Evolutionary conservation across 2,888 invertebrate species (phyloP), one percentile per base, ranked within the genome.

Genomic region (Hydraecia micacea): DNA sequence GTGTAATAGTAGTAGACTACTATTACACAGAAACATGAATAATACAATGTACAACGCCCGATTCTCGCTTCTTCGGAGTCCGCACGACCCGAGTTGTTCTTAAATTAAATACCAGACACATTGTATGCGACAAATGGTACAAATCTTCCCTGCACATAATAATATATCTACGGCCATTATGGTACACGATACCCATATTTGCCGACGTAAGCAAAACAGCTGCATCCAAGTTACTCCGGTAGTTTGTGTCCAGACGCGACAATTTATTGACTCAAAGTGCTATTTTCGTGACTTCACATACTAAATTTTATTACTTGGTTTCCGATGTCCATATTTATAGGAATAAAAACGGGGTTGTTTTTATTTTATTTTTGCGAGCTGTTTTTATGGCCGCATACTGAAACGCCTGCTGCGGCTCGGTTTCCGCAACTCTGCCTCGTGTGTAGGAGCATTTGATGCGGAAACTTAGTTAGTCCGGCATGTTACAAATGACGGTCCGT

Each of bases 401-500:
- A 77, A 77, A 85, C 79, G 88, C 79, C 86, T 88, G 78, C 76
- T 88, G 89, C 52, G 79, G 80, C 81, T 66, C 75, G 81, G 69
- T 80, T 80, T 73, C 79, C 85, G 71, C 73, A 87, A 81, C 79
- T 84, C 75, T n/a, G 79, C 46, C 79, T 82, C 80, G 82, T 88
- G 81, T 88, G 88, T 88, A 79, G 84, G 68, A 88, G 80, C 84
- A 88, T 90, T 90, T 91, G 90, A 91, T 90, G 89, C 84, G 89
- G 89, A 91, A 91, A 91, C 91, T 90, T 88, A 90, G 89, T 90
- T 88, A 84, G 88, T 86, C 89, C 88, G 87, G 87, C 87, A 88
- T 88, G 91, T 91, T 91, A 87, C 90, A 91, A 91, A 91, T 89
- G 90, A 85, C 89, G 87, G 89, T 90, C 80, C 85, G 78, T 86